Percentiles rank a stretch among this genome's conserved stretches.
These are phyloP conservation scores for Sisyra nigra DNA, from an alignment of 2,888 invertebrate genomes.

Conservation along the genomic window DNA sequence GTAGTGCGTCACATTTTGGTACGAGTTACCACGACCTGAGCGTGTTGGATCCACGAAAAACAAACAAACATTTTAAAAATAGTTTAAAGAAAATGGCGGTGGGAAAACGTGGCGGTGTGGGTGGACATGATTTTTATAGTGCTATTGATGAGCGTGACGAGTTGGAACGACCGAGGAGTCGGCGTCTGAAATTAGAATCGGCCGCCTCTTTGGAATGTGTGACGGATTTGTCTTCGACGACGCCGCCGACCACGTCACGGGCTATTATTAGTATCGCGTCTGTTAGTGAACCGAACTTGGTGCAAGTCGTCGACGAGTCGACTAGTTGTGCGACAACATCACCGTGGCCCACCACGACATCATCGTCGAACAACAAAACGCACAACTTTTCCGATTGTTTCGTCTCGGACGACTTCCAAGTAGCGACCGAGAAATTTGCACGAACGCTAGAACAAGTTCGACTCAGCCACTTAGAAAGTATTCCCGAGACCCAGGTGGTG, in stretches of 20 bases:
- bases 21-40: constrained; percentile 27
- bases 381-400: constrained; percentile 7
- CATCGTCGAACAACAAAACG: constrained; percentile 1
- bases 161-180: constrained; percentile 14
- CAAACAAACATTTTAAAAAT: constrained; percentile 1
- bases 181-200: constrained; percentile 20
- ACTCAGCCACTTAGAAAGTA: neutral
- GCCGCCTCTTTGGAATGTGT: constrained; percentile 11
- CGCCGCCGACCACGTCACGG: constrained; percentile 17
- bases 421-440: neutral
- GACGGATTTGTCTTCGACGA: constrained; percentile 16
- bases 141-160: constrained; percentile 8
- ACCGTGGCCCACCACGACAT: no score
- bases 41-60: constrained; percentile 18
- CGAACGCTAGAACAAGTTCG: neutral
- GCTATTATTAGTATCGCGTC: constrained; percentile 14
- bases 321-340: no score
- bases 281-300: constrained; percentile 26
- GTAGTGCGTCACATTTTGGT: constrained; percentile 23
- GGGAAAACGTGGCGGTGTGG: constrained; percentile 13
- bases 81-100: constrained; percentile 7
- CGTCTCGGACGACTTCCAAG: neutral
- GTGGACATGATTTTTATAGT: constrained; percentile 1
- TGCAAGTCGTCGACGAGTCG: constrained; percentile 9
- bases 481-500: no score